Evolutionary conservation across 2,113 vertebrate genomes (phyloP).

Genomic region (Mandrillus leucophaeus): DNA sequence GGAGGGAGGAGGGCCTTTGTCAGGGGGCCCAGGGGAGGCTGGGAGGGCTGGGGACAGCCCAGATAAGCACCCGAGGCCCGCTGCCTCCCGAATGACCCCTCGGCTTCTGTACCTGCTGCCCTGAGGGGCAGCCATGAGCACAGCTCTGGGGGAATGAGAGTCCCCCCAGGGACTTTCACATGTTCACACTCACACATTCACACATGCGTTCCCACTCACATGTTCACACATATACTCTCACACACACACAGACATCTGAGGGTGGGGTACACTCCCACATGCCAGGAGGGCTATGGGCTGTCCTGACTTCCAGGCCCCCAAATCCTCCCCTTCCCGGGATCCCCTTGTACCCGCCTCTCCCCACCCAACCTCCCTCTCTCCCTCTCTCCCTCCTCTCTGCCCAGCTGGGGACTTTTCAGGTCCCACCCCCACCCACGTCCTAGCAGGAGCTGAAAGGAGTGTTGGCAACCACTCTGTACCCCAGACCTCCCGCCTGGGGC

Average conservation of each 20-base stretch:
- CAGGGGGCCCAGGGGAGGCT: rapidly evolving
- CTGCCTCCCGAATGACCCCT: background rate
- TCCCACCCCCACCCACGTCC: background rate
- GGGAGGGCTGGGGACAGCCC: background rate
- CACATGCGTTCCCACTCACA: no score
- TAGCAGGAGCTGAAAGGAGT: background rate
- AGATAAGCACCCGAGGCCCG: rapidly evolving
- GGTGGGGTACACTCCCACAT: no score
- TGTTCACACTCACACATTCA: no score
- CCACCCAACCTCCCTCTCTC: no score
- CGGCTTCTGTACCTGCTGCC: background rate
- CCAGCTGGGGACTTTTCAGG: background rate
- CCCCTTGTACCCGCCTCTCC: background rate
- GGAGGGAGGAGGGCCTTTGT: background rate
- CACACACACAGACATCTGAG: no score
- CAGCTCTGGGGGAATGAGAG: background rate
- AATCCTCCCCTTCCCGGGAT: no score
- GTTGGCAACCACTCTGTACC: no score
- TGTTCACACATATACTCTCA: no score
- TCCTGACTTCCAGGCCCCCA: background rate
- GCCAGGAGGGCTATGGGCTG: no score
- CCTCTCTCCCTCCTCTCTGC: no score
- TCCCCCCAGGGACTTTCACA: no score
- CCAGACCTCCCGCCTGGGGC: background rate
- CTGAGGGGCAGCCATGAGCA: background rate